Base-by-base conservation (phyloP, 2,113 vertebrate genomes). In the Willisornis vidua region DNA sequence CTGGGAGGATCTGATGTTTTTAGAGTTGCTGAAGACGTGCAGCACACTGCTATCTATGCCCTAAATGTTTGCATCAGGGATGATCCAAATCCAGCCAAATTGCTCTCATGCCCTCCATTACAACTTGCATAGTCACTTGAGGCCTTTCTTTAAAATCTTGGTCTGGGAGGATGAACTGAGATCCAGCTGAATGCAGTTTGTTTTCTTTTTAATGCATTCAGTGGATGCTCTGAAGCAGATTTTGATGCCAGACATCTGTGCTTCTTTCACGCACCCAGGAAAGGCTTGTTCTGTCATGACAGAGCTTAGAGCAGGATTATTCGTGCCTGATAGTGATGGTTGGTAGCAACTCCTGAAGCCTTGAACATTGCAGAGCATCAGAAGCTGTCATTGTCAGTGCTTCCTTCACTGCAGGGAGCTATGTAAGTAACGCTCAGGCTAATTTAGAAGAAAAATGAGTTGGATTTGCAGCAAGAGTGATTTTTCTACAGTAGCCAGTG, bases 371-470 rank as follows among this genome's bases (percentile, higher is more conserved):
- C 96, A 97, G 70, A 93, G 85, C 96, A 92, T 94, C 97, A 96
- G 87, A 75, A 89, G 92, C 93, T 97, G 97, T 95, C 97, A 97
- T 94, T 94, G 94, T 82, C 97, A 94, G 92, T 87, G 92, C 87
- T 91, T 91, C 96, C 95, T 73, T 98, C 98, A 97, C 97, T 95
- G 94, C 97, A 97, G 97, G 98, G 97, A 97, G 95, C 94, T 94
- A 15, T 91, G 88, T 96, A 97, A 97, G 95, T 97, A 91, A 96
- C 74, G 91, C 96, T 97, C 97, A 97, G 89, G 85, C 93, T 97
- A 97, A 97, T 97, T 97, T 97, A 96, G 89, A 95, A 97, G 96
- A 96, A 46, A 37, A 96, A 95, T 92, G 49, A 86, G 41, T 88
- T 19, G 66, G 80, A 97, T 98, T 97, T 98, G 92, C 90, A 97